A percentile compares a stretch with the other conserved stretches of the same genome.
Evolutionary conservation across 92 coral and sea anemone genomes (phyloP).

Genomic region (Actinernus sp.): DNA sequence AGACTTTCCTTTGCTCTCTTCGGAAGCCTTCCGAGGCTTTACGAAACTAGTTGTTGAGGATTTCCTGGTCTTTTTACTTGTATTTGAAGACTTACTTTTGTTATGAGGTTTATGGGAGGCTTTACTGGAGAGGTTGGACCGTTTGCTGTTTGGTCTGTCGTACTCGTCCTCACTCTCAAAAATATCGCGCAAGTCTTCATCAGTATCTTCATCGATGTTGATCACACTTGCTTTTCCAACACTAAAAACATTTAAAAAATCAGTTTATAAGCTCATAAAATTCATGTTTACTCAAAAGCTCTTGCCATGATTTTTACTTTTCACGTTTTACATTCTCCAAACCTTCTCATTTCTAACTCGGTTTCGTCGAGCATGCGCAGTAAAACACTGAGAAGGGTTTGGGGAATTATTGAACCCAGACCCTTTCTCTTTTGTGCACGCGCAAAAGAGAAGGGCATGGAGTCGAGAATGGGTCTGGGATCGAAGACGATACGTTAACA

Average conservation of each 20-base stretch:
- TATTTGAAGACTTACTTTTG: conserved; percentile 12
- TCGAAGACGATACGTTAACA: too few species aligned
- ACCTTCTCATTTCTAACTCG: too few species aligned
- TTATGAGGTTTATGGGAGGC: neutral
- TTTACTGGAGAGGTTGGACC: conserved; percentile 10
- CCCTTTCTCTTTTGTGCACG: too few species aligned
- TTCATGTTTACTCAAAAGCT: too few species aligned
- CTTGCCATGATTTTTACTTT: too few species aligned
- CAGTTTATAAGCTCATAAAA: too few species aligned
- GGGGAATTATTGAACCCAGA: too few species aligned
- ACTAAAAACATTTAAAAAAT: conserved; percentile 11
- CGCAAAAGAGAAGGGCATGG: too few species aligned
- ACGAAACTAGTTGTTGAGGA: conserved; percentile 6
- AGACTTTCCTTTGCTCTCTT: neutral
- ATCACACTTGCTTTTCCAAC: conserved; percentile 60
- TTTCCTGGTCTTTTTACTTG: neutral
- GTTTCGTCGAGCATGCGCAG: too few species aligned
- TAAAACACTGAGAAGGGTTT: too few species aligned
- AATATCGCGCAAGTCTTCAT: conserved; percentile 78
- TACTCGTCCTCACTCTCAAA: conserved; percentile 81
- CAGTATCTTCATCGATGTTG: conserved; percentile 70
- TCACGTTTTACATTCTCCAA: too few species aligned
- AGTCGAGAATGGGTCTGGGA: too few species aligned
- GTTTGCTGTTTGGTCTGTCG: conserved; percentile 22
- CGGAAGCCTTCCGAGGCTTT: neutral